Base-by-base conservation (phyloP, 1,140 invertebrate genomes). In the Papilio machaon region DNA sequence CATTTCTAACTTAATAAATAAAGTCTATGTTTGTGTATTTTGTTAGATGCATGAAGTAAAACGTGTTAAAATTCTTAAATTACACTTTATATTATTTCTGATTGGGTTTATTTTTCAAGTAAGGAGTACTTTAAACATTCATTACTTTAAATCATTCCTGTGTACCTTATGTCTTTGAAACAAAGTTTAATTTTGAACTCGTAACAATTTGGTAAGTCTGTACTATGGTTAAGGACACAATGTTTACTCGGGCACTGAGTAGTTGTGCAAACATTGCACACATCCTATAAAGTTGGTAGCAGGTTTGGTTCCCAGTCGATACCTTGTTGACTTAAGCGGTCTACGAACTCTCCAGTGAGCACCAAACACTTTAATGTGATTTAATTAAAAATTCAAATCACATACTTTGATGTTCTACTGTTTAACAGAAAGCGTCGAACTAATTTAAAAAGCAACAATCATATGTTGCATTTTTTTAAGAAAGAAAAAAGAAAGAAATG, bases 241-340 rank as follows among this genome's bases (percentile, higher is more conserved):
- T 90, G 89, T 90, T 91, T 89, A 85, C 84, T 87, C 86, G 86
- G 85, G 89, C 85, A 84, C 79, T 82, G 76, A 85, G 81, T 80
- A 67, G 81, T 80, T 85, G 82, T 82, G 85, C 86, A 89, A 90
- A 89, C 85, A 88, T 73, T 70, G 75, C 70, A 73, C 81, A 76
- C 82, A 79, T 75, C 58, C 75, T n/a, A 54, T 46, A 73, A 73
- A 80, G 58, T 74, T 81, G 82, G 82, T 84, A 84, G 84, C 83
- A 58, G 46, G 84, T 88, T 90, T 81, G 85, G 84, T 85, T 84
- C 86, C 82, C 83, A 83, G 84, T 82, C 88, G 82, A 88, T 86
- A 86, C 81, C 83, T 78, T 82, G 84, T 81, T 82, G 81, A 86
- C 83, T 85, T 86, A 85, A 78, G 81, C 78, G 84, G 83, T 82